phyloP scores from a whole-genome alignment of 2,113 vertebrate species.

The Balaeniceps rex region DNA sequence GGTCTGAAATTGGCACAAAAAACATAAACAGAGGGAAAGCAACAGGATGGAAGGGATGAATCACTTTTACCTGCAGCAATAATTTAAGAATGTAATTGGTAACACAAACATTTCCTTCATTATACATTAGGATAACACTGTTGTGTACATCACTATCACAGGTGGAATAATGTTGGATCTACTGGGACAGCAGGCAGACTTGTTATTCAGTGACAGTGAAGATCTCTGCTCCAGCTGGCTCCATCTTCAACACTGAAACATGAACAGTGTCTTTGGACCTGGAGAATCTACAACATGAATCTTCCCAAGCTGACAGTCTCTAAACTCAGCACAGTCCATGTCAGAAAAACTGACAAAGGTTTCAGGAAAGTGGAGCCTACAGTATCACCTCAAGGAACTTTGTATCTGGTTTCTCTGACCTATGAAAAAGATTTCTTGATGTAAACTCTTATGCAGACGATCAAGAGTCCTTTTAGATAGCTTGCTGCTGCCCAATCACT shows the following conservation, averaged over 20 bases:
- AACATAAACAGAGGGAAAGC: background rate
- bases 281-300: background rate
- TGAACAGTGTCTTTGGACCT: background rate
- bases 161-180: background rate
- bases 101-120: background rate
- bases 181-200: background rate
- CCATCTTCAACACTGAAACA: background rate
- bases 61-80: background rate
- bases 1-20: background rate
- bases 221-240: background rate
- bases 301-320: background rate
- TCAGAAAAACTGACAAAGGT: background rate
- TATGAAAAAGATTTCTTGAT: background rate
- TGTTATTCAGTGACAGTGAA: background rate
- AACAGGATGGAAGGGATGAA: background rate
- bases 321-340: fast-evolving
- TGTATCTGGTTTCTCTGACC: background rate
- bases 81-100: background rate
- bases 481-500: background rate
- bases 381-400: background rate
- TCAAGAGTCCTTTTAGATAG: background rate
- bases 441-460: background rate
- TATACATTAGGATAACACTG: background rate
- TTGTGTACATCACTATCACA: background rate
- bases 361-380: background rate